phyloP scores from a whole-genome alignment of 2,888 invertebrate genomes.

The Micoletzkya japonica region DNA sequence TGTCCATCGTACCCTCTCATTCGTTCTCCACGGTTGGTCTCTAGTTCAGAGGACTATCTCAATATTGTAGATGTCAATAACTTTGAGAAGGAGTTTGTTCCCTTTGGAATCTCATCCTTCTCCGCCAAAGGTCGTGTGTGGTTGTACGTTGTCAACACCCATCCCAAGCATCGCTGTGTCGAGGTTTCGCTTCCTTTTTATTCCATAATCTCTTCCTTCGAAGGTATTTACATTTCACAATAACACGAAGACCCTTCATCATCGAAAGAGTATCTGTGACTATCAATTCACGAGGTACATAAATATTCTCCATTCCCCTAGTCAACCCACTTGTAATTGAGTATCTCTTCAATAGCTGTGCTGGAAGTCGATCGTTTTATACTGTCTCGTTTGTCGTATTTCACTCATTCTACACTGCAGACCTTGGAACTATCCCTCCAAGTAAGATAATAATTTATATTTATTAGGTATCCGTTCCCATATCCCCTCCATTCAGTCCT shows the following conservation, averaged over 20 bases:
- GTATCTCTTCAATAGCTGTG: no score
- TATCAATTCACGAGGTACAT: slow-evolving; percentile 35
- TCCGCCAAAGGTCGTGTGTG: slow-evolving; percentile 44
- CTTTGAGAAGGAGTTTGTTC: slow-evolving; percentile 43
- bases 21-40: slow-evolving; percentile 1
- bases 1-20: slow-evolving; percentile 1
- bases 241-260: slow-evolving; percentile 37
- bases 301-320: background rate
- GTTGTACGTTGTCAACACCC: slow-evolving; percentile 51
- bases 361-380: no score
- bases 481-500: slow-evolving; percentile 4
- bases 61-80: no score
- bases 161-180: slow-evolving; percentile 34
- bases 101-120: slow-evolving; percentile 42
- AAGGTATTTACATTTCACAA: slow-evolving; percentile 46
- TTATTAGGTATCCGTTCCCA: no score
- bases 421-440: slow-evolving; percentile 39
- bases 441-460: no score
- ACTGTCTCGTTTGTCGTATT: no score
- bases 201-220: background rate
- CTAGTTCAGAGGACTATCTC: no score
- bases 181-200: slow-evolving; percentile 22
- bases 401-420: no score
- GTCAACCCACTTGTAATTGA: no score
- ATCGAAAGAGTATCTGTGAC: slow-evolving; percentile 49